phyloP scores from a whole-genome alignment of 2,888 invertebrate genomes.

The Anthophora plumipes region DNA sequence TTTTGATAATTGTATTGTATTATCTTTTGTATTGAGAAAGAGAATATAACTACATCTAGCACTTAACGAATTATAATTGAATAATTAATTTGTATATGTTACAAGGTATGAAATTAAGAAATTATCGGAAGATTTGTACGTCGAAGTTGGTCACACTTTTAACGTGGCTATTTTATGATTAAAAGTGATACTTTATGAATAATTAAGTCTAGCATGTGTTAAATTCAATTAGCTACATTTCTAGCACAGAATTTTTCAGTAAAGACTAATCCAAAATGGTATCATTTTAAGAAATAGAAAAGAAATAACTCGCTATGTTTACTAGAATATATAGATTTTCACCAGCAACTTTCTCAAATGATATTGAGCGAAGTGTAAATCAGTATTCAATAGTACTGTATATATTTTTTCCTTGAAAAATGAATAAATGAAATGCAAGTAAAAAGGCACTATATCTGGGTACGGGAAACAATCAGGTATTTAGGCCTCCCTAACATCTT shows the following conservation, averaged over 20 bases:
- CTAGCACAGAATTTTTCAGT: neutral
- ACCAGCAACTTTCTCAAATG: conserved; percentile 50
- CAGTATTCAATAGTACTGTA: conserved; percentile 58
- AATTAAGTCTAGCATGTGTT: neutral
- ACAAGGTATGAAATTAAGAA: neutral
- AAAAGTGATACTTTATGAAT: neutral
- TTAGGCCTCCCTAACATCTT: conserved; percentile 67
- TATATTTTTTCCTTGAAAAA: conserved; percentile 54
- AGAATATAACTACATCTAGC: neutral
- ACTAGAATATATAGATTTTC: conserved; percentile 22
- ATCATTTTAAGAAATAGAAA: conserved; percentile 11
- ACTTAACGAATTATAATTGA: neutral
- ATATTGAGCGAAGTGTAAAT: conserved; percentile 61
- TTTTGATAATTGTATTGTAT: too few relatives aligned
- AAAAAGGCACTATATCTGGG: conserved; percentile 74
- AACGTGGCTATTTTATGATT: neutral
- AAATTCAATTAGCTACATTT: neutral
- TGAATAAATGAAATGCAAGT: conserved; percentile 70
- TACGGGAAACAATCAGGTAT: conserved; percentile 69
- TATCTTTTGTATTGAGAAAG: neutral
- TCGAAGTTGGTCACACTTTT: neutral
- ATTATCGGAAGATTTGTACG: neutral
- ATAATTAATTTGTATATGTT: neutral
- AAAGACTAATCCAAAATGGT: conserved; percentile 40
- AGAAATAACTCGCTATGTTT: neutral